Conservation (phyloP, 2,797 vertebrate species). For the Sphaeramia orbicularis region DNA sequence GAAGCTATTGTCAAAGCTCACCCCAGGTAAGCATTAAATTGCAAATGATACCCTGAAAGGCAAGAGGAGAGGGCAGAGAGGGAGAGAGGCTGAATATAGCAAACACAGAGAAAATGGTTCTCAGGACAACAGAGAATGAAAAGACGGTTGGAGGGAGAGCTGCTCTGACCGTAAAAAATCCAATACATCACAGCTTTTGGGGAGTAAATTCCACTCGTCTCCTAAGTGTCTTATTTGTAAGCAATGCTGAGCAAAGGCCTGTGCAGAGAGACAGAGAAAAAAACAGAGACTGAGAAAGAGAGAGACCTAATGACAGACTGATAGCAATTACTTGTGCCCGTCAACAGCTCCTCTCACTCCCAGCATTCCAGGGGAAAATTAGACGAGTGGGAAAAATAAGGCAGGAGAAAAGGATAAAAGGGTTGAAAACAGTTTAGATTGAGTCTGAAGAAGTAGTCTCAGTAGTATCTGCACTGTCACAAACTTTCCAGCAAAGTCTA, state of each 20-base stretch:
- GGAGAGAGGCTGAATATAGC: conserved; percentile 78
- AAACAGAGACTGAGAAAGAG: conserved; percentile 62
- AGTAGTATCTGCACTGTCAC: conserved; percentile 59
- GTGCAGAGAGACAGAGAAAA: conserved; percentile 66
- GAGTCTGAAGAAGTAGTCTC: conserved; percentile 75
- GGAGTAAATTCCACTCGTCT: conserved; percentile 89
- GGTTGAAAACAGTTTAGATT: conserved; percentile 71
- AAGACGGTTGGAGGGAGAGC: conserved; percentile 88
- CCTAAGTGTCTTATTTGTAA: conserved; percentile 89
- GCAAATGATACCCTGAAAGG: conserved; percentile 98
- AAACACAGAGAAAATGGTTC: conserved; percentile 89
- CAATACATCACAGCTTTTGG: conserved; percentile 92
- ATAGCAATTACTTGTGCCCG: conserved; percentile 87
- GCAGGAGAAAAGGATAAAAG: conserved; percentile 58
- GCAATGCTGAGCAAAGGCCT: conserved; percentile 83
- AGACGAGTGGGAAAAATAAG: conserved; percentile 81
- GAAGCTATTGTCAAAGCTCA: conserved; percentile 92
- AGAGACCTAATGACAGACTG: conserved; percentile 87
- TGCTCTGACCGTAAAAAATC: conserved; percentile 94
- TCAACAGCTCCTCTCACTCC: conserved; percentile 79
- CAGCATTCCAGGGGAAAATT: conserved; percentile 84
- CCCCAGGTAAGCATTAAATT: conserved; percentile 99
- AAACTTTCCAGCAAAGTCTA: conserved; percentile 77
- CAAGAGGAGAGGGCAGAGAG: conserved; percentile 81
- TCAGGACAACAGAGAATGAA: conserved; percentile 92